phyloP scores from a whole-genome alignment of 1,140 invertebrate genomes.

The Stegodyphus mimosarum region DNA sequence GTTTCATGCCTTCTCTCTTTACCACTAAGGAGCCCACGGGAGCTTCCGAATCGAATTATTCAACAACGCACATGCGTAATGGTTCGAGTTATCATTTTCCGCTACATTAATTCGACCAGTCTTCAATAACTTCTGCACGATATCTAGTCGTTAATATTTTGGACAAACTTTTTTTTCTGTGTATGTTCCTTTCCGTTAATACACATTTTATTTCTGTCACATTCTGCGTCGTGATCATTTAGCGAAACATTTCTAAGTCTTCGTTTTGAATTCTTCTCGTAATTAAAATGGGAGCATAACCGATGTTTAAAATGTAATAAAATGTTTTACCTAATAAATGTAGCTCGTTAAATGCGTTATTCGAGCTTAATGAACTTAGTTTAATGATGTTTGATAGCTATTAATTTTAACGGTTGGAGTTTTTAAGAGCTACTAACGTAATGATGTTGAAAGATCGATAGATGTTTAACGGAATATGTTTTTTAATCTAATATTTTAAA shows the following conservation, averaged over 20 bases:
- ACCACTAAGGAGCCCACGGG: not conserved
- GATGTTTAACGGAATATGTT: too few relatives aligned
- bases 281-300: constrained; percentile 38
- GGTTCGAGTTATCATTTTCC: constrained; percentile 45
- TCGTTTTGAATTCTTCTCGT: constrained; percentile 16
- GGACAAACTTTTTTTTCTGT: constrained; percentile 6
- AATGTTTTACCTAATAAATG: constrained; percentile 34
- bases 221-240: not conserved
- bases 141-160: constrained; percentile 42
- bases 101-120: constrained; percentile 31
- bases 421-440: not conserved
- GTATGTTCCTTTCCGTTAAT: constrained; percentile 22
- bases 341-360: constrained; percentile 18
- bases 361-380: constrained; percentile 36
- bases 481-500: too few relatives aligned
- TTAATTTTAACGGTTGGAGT: constrained; percentile 25
- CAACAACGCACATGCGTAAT: constrained; percentile 19
- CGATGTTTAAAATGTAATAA: constrained; percentile 48
- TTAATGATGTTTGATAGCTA: constrained; percentile 49
- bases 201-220: constrained; percentile 37
- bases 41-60: not conserved
- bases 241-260: not conserved
- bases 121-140: constrained; percentile 29
- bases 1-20: too few relatives aligned
- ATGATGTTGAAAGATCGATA: too few relatives aligned